Evolutionary conservation across 2,797 vertebrate genomes (phyloP), one percentile per base, ranked within the genome.

Genomic region (Loriculus beryllinus): DNA sequence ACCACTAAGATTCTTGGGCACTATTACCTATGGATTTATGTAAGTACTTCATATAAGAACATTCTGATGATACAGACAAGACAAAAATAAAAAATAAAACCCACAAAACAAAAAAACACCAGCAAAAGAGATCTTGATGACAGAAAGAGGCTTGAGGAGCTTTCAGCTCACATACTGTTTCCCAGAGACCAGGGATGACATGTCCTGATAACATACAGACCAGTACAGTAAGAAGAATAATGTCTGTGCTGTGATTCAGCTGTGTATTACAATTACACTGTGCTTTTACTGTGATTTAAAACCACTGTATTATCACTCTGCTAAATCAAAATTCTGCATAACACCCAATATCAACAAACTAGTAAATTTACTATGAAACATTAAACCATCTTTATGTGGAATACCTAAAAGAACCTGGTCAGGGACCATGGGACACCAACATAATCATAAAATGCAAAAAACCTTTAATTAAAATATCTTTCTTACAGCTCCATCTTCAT

Each of bases 361-460:
- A 81, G 10, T 33, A 70, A 28, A 68, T 48, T 81, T 56, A 48
- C 31, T 45, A 90, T 29, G 31, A 82, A 84, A 60, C 31, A 26
- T 4, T 48, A 60, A 77, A 64, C 9, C 22, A 47, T 28, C 2
- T 14, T 71, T 5, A 31, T 1, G 9, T 39, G 40, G 26, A 67
- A 26, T 17, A 69, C 3, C 17, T 69, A 13, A 1, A 64, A 28
- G 14, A 75, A 42, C 7, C 12, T 0, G 1, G 13, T 16, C 42
- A 88, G 52, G 68, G 29, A 79, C 29, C 74, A 49, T 0, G 35
- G 39, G 70, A 59, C 14, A 37, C 64, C 10, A 57, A 29, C 47
- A 80, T 28, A 78, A 65, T 9, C 4, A 2, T 6, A 77, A 26
- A 3, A 37, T 1, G 59, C 9, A 37, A 28, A 19, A 19, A 2